Base-by-base conservation (phyloP, 64 coral and sea anemone genomes). In the Pocillopora verrucosa region DNA sequence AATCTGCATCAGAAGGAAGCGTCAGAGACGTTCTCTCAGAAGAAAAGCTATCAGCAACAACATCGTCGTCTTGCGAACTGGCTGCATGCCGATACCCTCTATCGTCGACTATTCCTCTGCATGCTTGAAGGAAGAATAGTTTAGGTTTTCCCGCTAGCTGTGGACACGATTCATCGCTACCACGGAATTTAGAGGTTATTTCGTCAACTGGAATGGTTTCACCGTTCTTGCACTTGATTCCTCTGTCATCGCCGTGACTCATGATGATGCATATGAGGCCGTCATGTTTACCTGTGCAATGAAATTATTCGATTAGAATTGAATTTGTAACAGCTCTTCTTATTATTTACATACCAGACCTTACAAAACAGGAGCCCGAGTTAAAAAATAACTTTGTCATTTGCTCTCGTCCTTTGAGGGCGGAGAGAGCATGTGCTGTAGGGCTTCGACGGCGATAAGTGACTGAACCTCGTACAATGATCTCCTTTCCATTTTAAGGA, bases 121-220 rank as follows among this genome's bases (percentile, higher is more conserved):
- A 96, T 9, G 91, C 91, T 78, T 96, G 92, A 67, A 96, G 65
- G 73, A 96, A 96, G 80, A 96, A 96, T 56, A 96, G 51, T 62
- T 96, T 96, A 9, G 95, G 95, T 65, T 96, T 96, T 13, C 84
- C 88, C 77, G 84, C 79, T 45, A 96, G 25, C 37, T 86, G 75
- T 25, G 83, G 91, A 61, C 88, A 96, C 17, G 41, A 51, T 51
- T 88, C 60, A n/a, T 91, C 79, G 59, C 58, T 36, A 15, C 91
- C 95, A 85, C 86, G 76, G 82, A 96, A 96, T 38, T 72, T 87
- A 10, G 57, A 58, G n/a, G 92, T 96, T 26, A 96, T 93, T 10
- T 93, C 77, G 16, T 96, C 95, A 65, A 96, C 91, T 45, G 74
- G 24, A 56, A 93, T 73, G 58, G 80, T 76, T 9, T 88, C 1